These are phyloP conservation scores for Tipula helvola DNA, from an alignment of 2,888 invertebrate species.

Conservation along the genomic window DNA sequence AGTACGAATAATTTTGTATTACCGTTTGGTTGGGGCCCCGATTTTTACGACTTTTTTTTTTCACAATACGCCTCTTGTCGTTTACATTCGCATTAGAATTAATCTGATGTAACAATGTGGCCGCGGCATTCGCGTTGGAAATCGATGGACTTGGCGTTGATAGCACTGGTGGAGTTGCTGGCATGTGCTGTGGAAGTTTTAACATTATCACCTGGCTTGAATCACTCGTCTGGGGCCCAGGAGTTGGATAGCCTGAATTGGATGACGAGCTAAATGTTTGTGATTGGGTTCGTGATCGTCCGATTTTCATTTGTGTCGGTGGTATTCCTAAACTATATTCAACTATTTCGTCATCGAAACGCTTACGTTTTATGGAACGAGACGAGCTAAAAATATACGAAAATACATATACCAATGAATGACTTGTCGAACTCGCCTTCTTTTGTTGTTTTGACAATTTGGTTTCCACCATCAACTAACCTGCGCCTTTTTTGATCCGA, in stretches of 20 bases:
- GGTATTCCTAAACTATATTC: slow-evolving; percentile 72
- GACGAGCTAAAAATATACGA: slow-evolving; percentile 52
- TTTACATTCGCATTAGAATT: slow-evolving; percentile 16
- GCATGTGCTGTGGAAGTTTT: not conserved
- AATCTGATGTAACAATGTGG: slow-evolving; percentile 4
- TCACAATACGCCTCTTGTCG: slow-evolving; percentile 16
- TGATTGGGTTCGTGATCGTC: slow-evolving; percentile 38
- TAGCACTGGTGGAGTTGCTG: not conserved
- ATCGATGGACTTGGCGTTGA: not conserved
- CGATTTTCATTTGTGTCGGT: slow-evolving; percentile 31
- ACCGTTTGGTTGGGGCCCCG: slow-evolving; percentile 20
- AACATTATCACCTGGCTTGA: slow-evolving; percentile 16
- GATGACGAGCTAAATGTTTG: slow-evolving; percentile 26
- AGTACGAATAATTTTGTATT: not conserved
- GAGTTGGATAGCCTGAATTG: slow-evolving; percentile 16
- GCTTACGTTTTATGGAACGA: slow-evolving; percentile 85
- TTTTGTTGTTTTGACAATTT: not conserved
- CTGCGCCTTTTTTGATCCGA: not conserved
- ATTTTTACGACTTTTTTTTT: slow-evolving; percentile 22
- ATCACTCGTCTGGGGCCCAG: slow-evolving; percentile 19
- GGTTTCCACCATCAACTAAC: not conserved
- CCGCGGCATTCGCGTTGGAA: not conserved
- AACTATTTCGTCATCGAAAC: slow-evolving; percentile 95
- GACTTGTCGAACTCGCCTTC: not conserved
- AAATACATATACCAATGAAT: not conserved